Evolutionary conservation across 2,113 vertebrate species (phyloP), one percentile per base, ranked within the genome.

Genomic region (Scalopus aquaticus): DNA sequence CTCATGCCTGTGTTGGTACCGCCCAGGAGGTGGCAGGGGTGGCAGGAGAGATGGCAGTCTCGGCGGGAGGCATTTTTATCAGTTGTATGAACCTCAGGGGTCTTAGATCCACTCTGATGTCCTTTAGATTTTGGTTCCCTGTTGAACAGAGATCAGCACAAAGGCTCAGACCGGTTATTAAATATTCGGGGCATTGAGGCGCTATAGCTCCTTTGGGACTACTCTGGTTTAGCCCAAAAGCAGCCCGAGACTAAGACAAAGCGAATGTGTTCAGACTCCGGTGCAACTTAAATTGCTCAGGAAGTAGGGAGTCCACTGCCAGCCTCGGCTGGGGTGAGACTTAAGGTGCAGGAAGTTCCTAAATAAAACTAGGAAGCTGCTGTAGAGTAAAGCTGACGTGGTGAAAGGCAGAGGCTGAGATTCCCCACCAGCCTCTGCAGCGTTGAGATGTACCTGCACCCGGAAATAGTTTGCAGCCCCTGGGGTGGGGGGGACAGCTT

Each of bases 331-430:
- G 15, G 37, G n/a, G 8, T 35, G 77, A 72, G 65, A 69, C 51
- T 49, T 49, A 44, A 65, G 46, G 49, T 49, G 15, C 35, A 35
- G 26, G 4, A 37, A 6, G 5, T 56, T 5, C 0, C 3, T 26
- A 35, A 2, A 26, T 49, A 44, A 30, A 81, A 49, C 13, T 6
- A 44, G n/a, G 80, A 11, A 39, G 6, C 5, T 4, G 49, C 74
- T 44, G 0, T n/a, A 1, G 1, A 7, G 35, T 35, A 1, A 3
- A 70, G 51, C 69, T 9, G 49, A 64, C 9, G 0, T 6, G 20
- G 85, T 44, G 13, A 17, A 26, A 37, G 56, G 16, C 64, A 46
- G 64, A 42, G 9, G 11, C 28, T 0, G 9, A 10, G 10, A 56
- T 26, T 56, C 51, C 51, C 3, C 0, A 0, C 82, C 32, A 11